Base-by-base conservation (phyloP, 2,113 vertebrate genomes). In the Grammomys surdaster region DNA sequence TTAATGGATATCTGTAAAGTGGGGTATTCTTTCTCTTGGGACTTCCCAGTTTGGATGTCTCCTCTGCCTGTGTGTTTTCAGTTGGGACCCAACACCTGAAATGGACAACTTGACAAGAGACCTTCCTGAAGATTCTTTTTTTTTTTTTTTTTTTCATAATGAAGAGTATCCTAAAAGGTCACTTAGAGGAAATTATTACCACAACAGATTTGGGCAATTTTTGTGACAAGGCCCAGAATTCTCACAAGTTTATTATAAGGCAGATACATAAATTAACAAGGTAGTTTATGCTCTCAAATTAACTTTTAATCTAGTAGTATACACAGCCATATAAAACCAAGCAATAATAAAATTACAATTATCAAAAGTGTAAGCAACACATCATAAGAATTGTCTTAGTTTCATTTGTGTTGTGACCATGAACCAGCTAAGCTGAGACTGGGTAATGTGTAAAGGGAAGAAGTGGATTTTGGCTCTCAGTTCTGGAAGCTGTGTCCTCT, bases 1-100 rank as follows among this genome's bases (percentile, higher is more conserved):
- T 97, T 97, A 97, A 98, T 98, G 97, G 97, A 82, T 97, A 98
- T 98, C 97, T 90, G 97, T 97, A 28, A 97, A 98, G 96, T 97
- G 89, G 96, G 90, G 65, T 95, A 36, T 81, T 92, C 93, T 91
- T 76, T 96, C 95, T 95, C 97, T 81, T 92, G 96, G 87, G 96
- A 96, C 84, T 95, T 97, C 78, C 87, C 92, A 92, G 82, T 96
- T 95, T 96, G 95, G 90, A 89, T 90, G n/a, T 92, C 96, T 97
- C 70, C 54, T 67, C 75, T 84, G 26, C 95, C 63, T 88, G 17
- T 93, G 88, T 97, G 82, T 85, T 95, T 96, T 94, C 85, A 75
- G 26, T 88, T 91, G 93, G 81, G 91, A 92, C 91, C 94, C 75
- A 43, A 94, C 92, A 65, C 70, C 72, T 17, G 73, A 95, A 97